These are phyloP conservation scores for Nyctereutes procyonoides DNA, from an alignment of 2,113 vertebrate species.

Conservation along the genomic window DNA sequence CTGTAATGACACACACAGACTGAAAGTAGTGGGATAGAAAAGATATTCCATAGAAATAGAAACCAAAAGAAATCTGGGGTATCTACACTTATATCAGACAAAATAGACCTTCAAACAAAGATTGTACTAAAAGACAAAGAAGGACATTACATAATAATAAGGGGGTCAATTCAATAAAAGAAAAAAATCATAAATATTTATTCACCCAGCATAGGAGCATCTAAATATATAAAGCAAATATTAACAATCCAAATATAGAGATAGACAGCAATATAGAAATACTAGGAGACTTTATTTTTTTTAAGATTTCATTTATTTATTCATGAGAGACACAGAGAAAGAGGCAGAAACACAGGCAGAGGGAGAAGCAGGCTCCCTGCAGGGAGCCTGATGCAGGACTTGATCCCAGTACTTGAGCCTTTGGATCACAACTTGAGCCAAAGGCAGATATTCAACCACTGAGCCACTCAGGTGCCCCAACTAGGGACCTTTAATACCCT, in stretches of 20 bases:
- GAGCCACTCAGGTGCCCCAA: no score
- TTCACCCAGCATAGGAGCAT: background rate
- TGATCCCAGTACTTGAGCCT: no score
- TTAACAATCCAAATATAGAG: background rate
- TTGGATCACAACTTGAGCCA: no score
- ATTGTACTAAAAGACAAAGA: background rate
- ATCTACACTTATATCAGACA: background rate
- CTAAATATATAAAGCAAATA: background rate
- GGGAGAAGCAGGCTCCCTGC: no score
- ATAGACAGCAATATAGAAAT: background rate
- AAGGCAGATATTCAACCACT: no score
- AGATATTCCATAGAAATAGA: background rate
- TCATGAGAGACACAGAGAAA: no score
- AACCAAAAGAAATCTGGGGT: background rate
- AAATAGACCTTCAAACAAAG: background rate
- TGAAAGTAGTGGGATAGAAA: background rate
- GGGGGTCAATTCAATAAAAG: background rate
- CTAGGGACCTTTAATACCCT: background rate
- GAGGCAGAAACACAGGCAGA: no score
- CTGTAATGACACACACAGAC: background rate
- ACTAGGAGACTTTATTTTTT: background rate
- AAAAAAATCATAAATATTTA: background rate
- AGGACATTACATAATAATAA: background rate
- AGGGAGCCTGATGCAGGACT: no score
- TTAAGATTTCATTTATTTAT: no score